Evolutionary conservation across 2,113 vertebrate genomes (phyloP), one percentile per base, ranked within the genome.

Genomic region (Girardinichthys multiradiatus): DNA sequence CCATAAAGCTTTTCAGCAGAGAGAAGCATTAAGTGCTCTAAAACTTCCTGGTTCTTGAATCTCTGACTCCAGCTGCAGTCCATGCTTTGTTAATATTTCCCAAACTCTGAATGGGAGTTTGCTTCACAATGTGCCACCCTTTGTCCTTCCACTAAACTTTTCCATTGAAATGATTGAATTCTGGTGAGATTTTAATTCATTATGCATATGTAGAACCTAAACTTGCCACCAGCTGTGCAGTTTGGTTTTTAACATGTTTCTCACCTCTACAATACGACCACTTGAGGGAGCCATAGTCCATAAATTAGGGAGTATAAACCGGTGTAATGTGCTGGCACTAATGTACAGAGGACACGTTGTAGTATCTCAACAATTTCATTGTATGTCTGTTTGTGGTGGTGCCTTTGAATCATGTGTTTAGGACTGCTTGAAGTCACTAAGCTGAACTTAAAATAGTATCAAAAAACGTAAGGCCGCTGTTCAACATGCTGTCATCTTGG

Each of bases 231-330:
- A n/a, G n/a, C n/a, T n/a, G n/a, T n/a, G n/a, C n/a, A n/a, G 37
- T 13, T 12, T 39, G 6, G 6, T 51, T 51, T 21, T 5, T 19
- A 12, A 54, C 19, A 68, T 57, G 13, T 27, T 72, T 9, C 21
- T 63, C 27, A 26, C 59, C 9, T 26, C 7, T 63, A 10, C 54
- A 31, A 14, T 63, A 10, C 54, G 35, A 14, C 83, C 90, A 87
- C 89, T 28, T n/a, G 87, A 73, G 81, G 84, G 89, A 72, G 89
- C 79, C 76, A 86, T 64, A 81, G 80, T 79, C 74, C 68, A 69
- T 29, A n/a, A 26, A 64, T 54, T 59, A 2, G 59, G 12, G 28
- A 9, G 2, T 42, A 6, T 0, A 1, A 6, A 15, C 15, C 21
- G 9, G 5, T 51, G 19, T 5, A 24, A 24, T 2, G 48, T 51